Evolutionary conservation across 2,888 invertebrate genomes (phyloP), one percentile per base, ranked within the genome.

Genomic region (Cephonodes hylas): DNA sequence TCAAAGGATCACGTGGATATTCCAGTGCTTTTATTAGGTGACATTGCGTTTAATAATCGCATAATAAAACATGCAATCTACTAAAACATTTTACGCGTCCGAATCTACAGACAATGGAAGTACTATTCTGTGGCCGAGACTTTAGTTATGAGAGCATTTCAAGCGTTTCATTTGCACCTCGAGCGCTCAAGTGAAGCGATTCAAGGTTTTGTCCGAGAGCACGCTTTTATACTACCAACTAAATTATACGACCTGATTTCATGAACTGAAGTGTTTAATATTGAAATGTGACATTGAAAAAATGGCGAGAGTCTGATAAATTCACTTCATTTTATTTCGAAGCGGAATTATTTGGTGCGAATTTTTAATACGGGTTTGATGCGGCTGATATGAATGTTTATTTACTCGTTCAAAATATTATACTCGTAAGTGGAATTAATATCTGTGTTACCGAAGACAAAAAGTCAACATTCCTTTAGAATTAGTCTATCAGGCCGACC

Each of bases 111-210:
- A 13, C 38, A 38, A 0, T 13, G 0, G 1, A 0, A 10, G 10
- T 2, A 2, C 38, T n/a, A 1, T 38, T 38, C 13, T 53, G 53
- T 53, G 53, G 15, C 22, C 46, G 42, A 10, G 23, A n/a, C 42
- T 18, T 48, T 53, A 53, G 25, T 18, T 42, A 42, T 60, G 23
- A 60, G 38, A 42, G 25, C 20, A 53, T 53, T 60, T 60, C 18
- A 53, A 27, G 48, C 23, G 42, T 42, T 42, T 42, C 42, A 60
- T 53, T 60, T 48, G 53, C 53, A 60, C 46, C 42, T 60, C 25
- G n/a, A 60, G 53, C 48, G 42, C 48, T 60, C 60, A 48, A 60
- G 46, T 60, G 60, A 53, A 60, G 38, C 48, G 42, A 48, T 60
- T 42, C 38, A 53, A 48, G 48, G 60, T 42, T 53, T 60, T 53